These are phyloP conservation scores for Muscina levida DNA, from an alignment of 2,888 invertebrate genomes.

Conservation along the genomic window DNA sequence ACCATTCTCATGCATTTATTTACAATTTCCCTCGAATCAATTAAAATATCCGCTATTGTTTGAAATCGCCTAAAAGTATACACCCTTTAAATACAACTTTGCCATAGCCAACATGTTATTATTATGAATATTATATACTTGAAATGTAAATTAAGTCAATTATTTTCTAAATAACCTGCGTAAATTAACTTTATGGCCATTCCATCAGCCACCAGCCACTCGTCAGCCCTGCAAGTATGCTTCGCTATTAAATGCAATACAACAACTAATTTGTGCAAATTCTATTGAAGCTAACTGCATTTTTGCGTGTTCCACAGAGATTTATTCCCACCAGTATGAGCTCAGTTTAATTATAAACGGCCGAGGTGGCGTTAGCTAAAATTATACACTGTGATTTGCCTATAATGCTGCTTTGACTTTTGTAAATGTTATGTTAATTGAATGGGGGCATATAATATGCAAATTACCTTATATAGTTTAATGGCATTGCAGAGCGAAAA, in stretches of 20 bases:
- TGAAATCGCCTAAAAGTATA: too few relatives aligned
- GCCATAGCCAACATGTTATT: too few relatives aligned
- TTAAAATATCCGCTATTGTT: too few relatives aligned
- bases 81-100: too few relatives aligned
- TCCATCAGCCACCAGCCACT: conserved; percentile 27
- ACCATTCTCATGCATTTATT: too few relatives aligned
- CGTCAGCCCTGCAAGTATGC: conserved; percentile 40
- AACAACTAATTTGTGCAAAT: conserved; percentile 13
- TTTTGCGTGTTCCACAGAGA: conserved; percentile 33
- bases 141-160: conserved; percentile 1
- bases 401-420: conserved; percentile 11
- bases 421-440: background rate
- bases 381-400: conserved; percentile 3
- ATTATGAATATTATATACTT: too few relatives aligned
- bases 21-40: too few relatives aligned
- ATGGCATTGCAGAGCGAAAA: too few relatives aligned
- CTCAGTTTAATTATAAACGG: too few relatives aligned
- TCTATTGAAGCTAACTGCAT: conserved; percentile 25
- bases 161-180: conserved; percentile 25
- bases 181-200: conserved; percentile 48
- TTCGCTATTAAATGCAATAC: conserved; percentile 10
- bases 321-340: background rate
- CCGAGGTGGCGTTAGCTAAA: background rate
- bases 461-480: conserved; percentile 21
- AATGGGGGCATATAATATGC: conserved; percentile 5